phyloP scores from a whole-genome alignment of 2,113 vertebrate genomes.

The Dromiciops gliroides region DNA sequence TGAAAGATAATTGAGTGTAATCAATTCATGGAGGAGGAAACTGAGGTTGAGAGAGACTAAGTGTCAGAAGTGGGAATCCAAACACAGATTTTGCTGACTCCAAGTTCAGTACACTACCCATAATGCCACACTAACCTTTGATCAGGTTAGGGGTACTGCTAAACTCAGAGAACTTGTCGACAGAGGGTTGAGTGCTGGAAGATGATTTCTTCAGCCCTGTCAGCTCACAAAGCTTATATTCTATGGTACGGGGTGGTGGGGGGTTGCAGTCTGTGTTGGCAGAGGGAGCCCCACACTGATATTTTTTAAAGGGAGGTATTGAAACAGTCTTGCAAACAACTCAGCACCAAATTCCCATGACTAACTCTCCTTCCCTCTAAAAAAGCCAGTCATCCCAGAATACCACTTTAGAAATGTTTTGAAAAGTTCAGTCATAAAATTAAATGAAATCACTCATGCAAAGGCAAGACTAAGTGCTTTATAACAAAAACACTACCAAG shows the following conservation, averaged over 20 bases:
- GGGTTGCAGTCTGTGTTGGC: neutral
- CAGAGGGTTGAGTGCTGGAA: neutral
- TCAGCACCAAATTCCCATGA: neutral
- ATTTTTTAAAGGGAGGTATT: neutral
- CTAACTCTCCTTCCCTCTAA: neutral
- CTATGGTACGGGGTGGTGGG: neutral
- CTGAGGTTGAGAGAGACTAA: neutral
- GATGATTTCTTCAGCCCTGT: neutral
- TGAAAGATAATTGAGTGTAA: neutral
- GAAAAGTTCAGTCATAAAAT: neutral
- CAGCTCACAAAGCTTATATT: neutral
- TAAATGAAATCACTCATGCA: constrained; percentile 3
- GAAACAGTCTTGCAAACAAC: neutral
- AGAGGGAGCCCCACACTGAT: neutral
- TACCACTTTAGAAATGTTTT: neutral
- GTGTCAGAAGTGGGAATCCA: neutral
- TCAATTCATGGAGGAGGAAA: neutral
- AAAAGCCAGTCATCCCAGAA: neutral
- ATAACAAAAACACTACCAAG: neutral
- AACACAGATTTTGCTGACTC: neutral
- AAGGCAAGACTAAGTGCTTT: neutral
- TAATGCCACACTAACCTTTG: neutral
- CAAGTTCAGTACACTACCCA: neutral
- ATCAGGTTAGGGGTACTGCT: neutral
- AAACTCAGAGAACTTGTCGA: neutral